Evolutionary conservation across 2,113 vertebrate genomes (phyloP).

Genomic region (Lasiurus cinereus): DNA sequence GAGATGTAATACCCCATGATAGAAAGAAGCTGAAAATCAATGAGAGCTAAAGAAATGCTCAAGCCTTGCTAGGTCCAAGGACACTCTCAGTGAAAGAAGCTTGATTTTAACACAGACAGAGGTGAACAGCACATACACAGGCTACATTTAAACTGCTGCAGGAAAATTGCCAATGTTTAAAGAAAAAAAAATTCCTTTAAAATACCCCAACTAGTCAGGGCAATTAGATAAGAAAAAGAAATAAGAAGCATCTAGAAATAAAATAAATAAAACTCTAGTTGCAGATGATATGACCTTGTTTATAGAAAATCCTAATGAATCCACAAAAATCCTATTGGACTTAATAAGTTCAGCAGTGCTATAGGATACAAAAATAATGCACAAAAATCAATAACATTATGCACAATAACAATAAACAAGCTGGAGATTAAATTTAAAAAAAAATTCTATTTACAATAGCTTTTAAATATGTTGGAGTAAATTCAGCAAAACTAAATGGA

Average conservation of each 20-base stretch:
- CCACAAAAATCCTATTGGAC: background rate
- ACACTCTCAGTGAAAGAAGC: background rate
- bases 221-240: background rate
- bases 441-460: background rate
- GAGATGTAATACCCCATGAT: background rate
- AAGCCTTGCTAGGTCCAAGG: background rate
- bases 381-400: background rate
- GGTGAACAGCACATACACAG: background rate
- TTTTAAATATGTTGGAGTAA: background rate
- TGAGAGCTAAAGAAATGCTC: background rate
- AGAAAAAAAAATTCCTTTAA: background rate
- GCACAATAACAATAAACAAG: background rate
- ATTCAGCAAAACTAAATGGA: background rate
- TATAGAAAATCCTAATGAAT: background rate
- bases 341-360: background rate
- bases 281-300: background rate
- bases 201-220: background rate
- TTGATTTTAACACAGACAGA: background rate
- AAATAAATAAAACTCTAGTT: background rate
- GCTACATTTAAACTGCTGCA: background rate
- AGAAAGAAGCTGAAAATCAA: background rate
- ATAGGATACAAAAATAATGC: background rate
- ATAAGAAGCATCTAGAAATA: background rate
- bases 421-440: background rate
- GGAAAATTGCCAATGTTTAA: background rate